Evolutionary conservation across 2,888 invertebrate species (phyloP).

Genomic region (Phymatocera aterrima): DNA sequence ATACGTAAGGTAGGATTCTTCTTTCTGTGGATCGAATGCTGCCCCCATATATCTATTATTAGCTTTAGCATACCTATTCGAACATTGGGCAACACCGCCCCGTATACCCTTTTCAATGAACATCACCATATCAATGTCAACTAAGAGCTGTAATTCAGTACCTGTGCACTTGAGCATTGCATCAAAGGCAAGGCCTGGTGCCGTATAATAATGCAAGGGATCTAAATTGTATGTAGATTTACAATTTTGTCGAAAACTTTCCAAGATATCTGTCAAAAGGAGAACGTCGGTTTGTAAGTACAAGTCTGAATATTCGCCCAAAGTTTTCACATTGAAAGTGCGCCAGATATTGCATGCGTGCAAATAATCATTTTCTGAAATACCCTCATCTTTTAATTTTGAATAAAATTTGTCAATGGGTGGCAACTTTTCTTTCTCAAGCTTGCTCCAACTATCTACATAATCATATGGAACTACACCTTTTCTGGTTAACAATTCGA

Average conservation of each 20-base stretch:
- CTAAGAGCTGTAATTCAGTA: no score
- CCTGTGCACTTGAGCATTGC: no score
- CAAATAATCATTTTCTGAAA: slow-evolving; percentile 19
- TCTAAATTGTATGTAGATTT: slow-evolving; percentile 61
- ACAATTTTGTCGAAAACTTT: slow-evolving; percentile 62
- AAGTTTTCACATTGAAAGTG: slow-evolving; percentile 56
- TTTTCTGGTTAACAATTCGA: slow-evolving; percentile 56
- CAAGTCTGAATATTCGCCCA: no score
- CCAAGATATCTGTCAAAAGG: slow-evolving; percentile 62
- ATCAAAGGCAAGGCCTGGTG: no score
- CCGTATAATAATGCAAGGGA: slow-evolving; percentile 65
- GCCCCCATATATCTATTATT: no score
- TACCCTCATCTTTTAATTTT: no score
- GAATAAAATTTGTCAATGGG: slow-evolving; percentile 51
- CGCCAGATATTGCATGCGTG: slow-evolving; percentile 58
- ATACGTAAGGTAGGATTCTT: slow-evolving; percentile 55
- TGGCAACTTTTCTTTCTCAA: slow-evolving; percentile 52
- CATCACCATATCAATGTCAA: no score
- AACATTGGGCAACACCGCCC: no score
- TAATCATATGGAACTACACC: slow-evolving; percentile 67
- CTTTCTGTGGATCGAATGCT: slow-evolving; percentile 53
- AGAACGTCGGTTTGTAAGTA: slow-evolving; percentile 62
- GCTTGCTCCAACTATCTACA: slow-evolving; percentile 51
- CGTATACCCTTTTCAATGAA: no score
- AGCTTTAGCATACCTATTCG: no score